phyloP scores from a whole-genome alignment of 2,888 invertebrate genomes.

The Tortrix viridana region DNA sequence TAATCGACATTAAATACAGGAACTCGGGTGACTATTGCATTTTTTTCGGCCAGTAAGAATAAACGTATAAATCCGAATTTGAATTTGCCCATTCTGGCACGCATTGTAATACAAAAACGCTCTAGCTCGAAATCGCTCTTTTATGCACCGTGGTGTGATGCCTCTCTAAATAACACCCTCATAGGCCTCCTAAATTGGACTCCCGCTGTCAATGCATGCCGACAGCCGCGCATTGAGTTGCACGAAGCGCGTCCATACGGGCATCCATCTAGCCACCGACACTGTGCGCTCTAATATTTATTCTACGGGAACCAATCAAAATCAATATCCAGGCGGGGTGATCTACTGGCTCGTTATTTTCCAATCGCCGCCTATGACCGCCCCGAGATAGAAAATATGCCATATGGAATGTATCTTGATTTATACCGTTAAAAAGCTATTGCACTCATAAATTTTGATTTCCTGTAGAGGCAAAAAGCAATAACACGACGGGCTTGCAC shows the following conservation, averaged over 20 bases:
- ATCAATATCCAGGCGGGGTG: constrained; percentile 48
- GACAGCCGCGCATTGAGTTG: constrained; percentile 10
- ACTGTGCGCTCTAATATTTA: constrained; percentile 51
- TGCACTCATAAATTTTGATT: constrained; percentile 37
- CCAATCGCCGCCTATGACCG: constrained; percentile 44
- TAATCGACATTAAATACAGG: too few relatives aligned
- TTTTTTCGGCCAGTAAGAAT: too few relatives aligned
- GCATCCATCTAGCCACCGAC: constrained; percentile 17
- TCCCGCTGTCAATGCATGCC: constrained; percentile 18
- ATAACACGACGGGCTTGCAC: constrained; percentile 29
- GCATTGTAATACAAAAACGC: not conserved
- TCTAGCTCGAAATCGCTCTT: not conserved
- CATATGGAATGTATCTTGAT: constrained; percentile 29
- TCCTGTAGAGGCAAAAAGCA: constrained; percentile 34
- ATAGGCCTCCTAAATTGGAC: constrained; percentile 19
- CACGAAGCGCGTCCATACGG: constrained; percentile 20
- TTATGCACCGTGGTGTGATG: not conserved
- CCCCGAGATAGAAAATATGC: constrained; percentile 32
- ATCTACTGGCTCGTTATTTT: constrained; percentile 48
- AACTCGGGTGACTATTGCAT: too few relatives aligned
- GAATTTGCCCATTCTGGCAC: not conserved
- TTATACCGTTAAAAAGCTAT: constrained; percentile 33
- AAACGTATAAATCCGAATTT: too few relatives aligned
- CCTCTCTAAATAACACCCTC: not conserved
- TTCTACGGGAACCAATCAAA: constrained; percentile 53